Evolutionary conservation across 1,140 invertebrate species (phyloP).

Genomic region (Mamestra configurata): DNA sequence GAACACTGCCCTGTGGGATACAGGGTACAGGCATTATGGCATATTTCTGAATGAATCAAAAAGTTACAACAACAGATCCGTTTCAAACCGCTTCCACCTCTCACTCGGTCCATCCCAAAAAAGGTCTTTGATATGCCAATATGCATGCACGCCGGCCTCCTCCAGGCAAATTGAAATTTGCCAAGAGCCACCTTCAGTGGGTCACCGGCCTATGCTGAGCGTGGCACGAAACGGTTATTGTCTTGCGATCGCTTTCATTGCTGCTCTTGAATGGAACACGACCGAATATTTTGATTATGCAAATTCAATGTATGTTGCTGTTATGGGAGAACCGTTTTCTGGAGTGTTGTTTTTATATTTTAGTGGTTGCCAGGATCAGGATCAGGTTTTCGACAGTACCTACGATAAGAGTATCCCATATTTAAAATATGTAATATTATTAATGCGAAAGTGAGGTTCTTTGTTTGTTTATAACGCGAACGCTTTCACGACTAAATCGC

Average conservation of each 20-base stretch:
- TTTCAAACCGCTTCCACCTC: slow-evolving; percentile 22
- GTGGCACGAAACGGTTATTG: slow-evolving; percentile 37
- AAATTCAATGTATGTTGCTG: slow-evolving; percentile 23
- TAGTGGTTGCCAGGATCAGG: neutral
- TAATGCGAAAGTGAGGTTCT: too few species aligned
- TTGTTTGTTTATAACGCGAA: too few species aligned
- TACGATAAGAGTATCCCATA: too few species aligned
- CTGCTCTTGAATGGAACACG: slow-evolving; percentile 10
- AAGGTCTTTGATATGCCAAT: slow-evolving; percentile 65
- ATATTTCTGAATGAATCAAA: too few species aligned
- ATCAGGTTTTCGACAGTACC: too few species aligned
- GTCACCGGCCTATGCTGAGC: slow-evolving; percentile 25
- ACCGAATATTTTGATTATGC: slow-evolving; percentile 16
- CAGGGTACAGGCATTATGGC: too few species aligned
- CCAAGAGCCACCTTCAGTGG: slow-evolving; percentile 47
- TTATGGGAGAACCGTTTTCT: neutral
- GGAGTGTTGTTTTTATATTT: neutral
- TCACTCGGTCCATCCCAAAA: slow-evolving; percentile 42
- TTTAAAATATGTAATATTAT: too few species aligned
- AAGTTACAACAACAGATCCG: neutral
- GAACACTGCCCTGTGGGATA: too few species aligned
- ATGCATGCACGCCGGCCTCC: slow-evolving; percentile 62
- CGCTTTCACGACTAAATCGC: too few species aligned
- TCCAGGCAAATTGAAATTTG: slow-evolving; percentile 69
- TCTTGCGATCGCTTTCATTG: slow-evolving; percentile 28